A percentile compares a stretch with the other conserved stretches of the same genome.
phyloP scores from a whole-genome alignment of 2,113 vertebrate species.

The Silurus glanis region DNA sequence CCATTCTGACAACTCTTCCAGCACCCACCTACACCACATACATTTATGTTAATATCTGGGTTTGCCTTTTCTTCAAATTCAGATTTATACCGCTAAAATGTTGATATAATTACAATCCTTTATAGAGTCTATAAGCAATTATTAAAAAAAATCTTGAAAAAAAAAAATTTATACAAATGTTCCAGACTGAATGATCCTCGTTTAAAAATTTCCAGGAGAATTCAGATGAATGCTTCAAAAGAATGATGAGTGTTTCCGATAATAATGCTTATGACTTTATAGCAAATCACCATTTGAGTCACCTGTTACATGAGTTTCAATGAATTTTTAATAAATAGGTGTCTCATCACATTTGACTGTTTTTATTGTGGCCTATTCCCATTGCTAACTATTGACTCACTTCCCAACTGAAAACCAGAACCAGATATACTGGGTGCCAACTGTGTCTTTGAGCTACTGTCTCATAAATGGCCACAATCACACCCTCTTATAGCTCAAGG shows the following conservation, averaged over 20 bases:
- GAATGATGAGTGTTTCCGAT: neutral
- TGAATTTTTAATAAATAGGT: constrained; percentile 2
- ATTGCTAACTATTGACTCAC: constrained; percentile 38
- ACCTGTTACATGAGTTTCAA: constrained; percentile 12
- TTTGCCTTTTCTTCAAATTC: neutral
- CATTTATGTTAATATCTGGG: neutral
- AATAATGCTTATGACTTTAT: neutral
- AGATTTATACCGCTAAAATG: neutral
- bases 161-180: neutral
- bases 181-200: neutral
- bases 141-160: neutral
- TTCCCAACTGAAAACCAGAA: constrained; percentile 30
- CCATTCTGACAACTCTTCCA: neutral
- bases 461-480: constrained; percentile 50
- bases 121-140: neutral
- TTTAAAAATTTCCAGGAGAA: neutral
- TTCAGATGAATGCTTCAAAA: neutral
- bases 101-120: neutral
- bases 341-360: constrained; percentile 26
- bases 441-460: constrained; percentile 29
- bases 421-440: constrained; percentile 7
- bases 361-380: neutral
- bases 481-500: constrained; percentile 37
- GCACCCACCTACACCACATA: neutral
- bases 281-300: neutral